Evolutionary conservation across 2,888 invertebrate genomes (phyloP).

Genomic region (Mythimna vitellina): DNA sequence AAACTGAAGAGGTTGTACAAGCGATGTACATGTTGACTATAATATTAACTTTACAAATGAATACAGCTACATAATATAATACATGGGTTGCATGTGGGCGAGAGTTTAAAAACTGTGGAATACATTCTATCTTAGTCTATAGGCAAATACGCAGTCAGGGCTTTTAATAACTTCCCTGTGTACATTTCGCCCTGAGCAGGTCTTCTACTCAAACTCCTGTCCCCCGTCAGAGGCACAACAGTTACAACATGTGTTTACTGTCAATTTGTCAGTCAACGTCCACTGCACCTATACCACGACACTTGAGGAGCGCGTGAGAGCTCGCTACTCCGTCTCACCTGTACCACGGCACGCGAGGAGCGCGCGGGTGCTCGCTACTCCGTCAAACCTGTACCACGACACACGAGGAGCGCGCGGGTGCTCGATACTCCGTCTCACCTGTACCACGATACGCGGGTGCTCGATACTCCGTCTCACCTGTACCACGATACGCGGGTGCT

Average conservation of each 20-base stretch:
- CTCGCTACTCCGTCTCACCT: not conserved
- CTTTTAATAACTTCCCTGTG: too few species aligned
- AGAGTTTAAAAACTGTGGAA: too few species aligned
- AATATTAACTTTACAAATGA: not conserved
- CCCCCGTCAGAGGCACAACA: not conserved
- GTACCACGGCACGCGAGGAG: slow-evolving; percentile 25
- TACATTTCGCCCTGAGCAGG: not conserved
- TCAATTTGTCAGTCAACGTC: slow-evolving; percentile 5
- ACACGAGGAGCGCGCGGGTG: slow-evolving; percentile 17
- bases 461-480: slow-evolving; percentile 2
- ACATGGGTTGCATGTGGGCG: too few species aligned
- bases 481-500: slow-evolving; percentile 13
- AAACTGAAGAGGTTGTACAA: too few species aligned
- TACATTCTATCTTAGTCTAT: too few species aligned
- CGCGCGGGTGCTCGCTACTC: slow-evolving; percentile 8
- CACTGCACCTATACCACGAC: not conserved
- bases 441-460: slow-evolving; percentile 26
- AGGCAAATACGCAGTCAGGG: not conserved
- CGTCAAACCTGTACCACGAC: slow-evolving; percentile 16
- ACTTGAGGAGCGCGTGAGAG: slow-evolving; percentile 15
- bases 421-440: not conserved
- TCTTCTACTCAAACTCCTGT: not conserved
- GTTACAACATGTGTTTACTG: not conserved
- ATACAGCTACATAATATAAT: not conserved
- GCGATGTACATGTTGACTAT: not conserved